Evolutionary conservation across 2,888 invertebrate genomes (phyloP), one percentile per base, ranked within the genome.

Genomic region (Bedellia somnulentella): DNA sequence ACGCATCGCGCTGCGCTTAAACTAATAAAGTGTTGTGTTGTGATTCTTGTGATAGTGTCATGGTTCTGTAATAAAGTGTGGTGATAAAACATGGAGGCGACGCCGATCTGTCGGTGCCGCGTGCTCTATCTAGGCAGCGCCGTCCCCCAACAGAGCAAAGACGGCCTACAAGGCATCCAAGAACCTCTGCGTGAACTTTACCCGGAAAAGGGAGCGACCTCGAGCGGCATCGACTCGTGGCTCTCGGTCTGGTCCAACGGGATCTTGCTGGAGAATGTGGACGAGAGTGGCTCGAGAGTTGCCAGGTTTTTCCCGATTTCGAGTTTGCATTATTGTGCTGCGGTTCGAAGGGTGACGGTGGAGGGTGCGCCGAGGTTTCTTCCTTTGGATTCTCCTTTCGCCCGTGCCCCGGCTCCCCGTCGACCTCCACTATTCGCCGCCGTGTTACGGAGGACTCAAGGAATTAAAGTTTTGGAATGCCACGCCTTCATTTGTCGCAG

Each of bases 401-500:
- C 95, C 5, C 83, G 93, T 33, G 86, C 93, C 41, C 93, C 94
- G 13, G 90, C 93, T 42, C 87, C 92, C 32, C 86, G 89, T 40
- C 97, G 99, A 61, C 97, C 97, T 33, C 96, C 98, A 15, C 80
- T 99, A 37, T 94, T 99, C 64, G 96, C 97, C 24, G 96, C 96
- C 46, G 97, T 99, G 37, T 78, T 99, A 45, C 83, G 98, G 28
- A 83, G 98, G 41, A 97, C 96, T 27, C 89, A 91, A 29, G 98
- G 98, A 31, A 96, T 98, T 46, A 97, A 97, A 70, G 96, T 96
- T 33, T 80, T 99, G 38, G 99, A 99, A 75, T 98, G 98, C 76
- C 98, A 99, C 75, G 95, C 96, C 39, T 98, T 99, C 68, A 93
- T 99, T 52, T 95, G 96, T 70, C 93, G 95, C 46, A 85, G 94